Percentiles rank a stretch among this genome's conserved stretches.
phyloP scores from a whole-genome alignment of 2,113 vertebrate genomes.

The Hipposideros armiger region DNA sequence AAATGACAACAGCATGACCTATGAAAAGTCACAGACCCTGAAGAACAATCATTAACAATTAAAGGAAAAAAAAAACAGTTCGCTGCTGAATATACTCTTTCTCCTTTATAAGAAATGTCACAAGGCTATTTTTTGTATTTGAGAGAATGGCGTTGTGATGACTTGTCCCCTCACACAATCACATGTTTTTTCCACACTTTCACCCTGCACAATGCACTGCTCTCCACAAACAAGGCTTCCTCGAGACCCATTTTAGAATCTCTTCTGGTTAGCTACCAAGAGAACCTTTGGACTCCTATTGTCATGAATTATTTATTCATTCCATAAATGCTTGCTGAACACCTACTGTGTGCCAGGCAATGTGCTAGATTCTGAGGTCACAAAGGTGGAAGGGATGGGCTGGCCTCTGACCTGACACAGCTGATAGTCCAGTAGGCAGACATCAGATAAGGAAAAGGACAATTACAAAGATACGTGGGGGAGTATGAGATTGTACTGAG shows the following conservation, averaged over 20 bases:
- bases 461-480: background rate
- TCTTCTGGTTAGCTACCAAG: background rate
- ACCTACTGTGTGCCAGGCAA: background rate
- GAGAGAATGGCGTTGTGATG: background rate
- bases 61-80: constrained; percentile 19
- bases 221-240: background rate
- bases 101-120: constrained; percentile 54
- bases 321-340: background rate
- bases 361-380: background rate
- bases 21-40: background rate
- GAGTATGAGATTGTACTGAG: background rate
- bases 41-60: constrained; percentile 31
- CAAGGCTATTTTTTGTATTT: background rate
- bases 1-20: constrained; percentile 13
- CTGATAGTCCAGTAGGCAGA: background rate
- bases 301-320: background rate
- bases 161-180: background rate
- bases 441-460: background rate
- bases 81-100: constrained; percentile 51
- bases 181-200: background rate
- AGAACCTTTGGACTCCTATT: background rate
- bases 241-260: background rate
- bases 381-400: too few relatives aligned
- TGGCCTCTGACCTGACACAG: background rate
- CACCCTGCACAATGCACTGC: background rate